These are phyloP conservation scores for Manacus vitellinus DNA, from an alignment of 2,113 vertebrate species.

Conservation along the genomic window DNA sequence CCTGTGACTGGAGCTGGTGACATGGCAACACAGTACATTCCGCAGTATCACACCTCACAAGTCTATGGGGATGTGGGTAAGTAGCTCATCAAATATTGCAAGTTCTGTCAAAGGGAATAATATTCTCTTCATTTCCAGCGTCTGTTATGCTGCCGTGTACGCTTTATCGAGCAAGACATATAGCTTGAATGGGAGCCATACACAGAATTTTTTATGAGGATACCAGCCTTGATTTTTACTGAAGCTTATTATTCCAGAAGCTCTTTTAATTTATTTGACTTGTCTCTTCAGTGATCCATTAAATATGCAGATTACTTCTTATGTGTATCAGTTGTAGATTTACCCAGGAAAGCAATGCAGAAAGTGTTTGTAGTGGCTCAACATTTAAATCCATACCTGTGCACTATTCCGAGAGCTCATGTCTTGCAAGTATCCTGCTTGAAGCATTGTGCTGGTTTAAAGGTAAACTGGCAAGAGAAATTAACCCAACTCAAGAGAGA, in stretches of 20 bases:
- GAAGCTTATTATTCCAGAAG: neutral
- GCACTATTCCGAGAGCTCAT: neutral
- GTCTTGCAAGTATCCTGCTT: neutral
- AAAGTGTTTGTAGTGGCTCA: neutral
- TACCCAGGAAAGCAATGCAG: neutral
- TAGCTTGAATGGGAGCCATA: neutral
- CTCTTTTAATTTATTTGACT: neutral
- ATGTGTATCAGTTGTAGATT: neutral
- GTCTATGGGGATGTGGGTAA: conserved; percentile 94
- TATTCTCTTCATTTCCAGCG: neutral
- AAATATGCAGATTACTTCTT: neutral
- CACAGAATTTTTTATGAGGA: neutral
- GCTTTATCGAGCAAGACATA: neutral
- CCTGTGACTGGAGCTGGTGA: conserved; percentile 88
- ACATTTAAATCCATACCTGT: neutral
- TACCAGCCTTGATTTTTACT: neutral
- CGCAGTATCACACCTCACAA: conserved; percentile 92
- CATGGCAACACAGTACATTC: conserved; percentile 90
- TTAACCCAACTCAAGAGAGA: too few relatives aligned
- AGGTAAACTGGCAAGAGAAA: too few relatives aligned
- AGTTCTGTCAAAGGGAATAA: neutral
- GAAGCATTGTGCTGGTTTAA: neutral
- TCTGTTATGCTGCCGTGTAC: neutral
- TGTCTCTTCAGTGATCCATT: neutral
- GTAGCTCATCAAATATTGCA: neutral